Evolutionary conservation across 1,140 invertebrate species (phyloP), one percentile per base, ranked within the genome.

Genomic region (Penaeus chinensis): DNA sequence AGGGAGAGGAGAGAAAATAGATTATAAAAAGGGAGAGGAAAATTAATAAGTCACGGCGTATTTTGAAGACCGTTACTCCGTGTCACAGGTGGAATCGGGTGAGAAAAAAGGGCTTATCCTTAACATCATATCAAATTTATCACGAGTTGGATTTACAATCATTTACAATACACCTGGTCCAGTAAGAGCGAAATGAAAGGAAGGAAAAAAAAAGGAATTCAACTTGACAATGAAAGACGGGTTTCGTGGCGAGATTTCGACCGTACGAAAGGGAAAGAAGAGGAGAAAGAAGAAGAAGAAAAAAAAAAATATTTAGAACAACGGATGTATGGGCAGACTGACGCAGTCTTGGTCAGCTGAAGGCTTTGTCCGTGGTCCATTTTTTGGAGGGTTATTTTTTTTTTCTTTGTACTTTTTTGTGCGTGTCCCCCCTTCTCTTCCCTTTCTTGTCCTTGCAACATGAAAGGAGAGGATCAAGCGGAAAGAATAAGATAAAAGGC

Each of bases 381-480:
- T 82, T 47, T 82, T 32, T 22, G 37, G 20, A 18, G 37, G n/a
- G 16, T 82, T 42, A 24, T 42, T 82, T 47, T 66, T n/a, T 82
- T 61, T 74, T 42, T 22, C 66, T 32, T 27, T 71, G n/a, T 37
- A 5, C 5, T 37, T 62, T 60, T 42, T 32, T 65, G 32, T 82
- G 32, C 10, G 22, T 78, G 74, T 61, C 71, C 54, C 80, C 66
- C 81, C 66, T 37, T 82, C 82, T 69, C 32, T 54, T 61, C 42
- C 42, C 82, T 83, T 80, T 86, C 69, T 66, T 86, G 62, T 27
- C 54, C 54, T 81, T 86, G 85, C 85, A 86, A 86, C 85, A 81
- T 86, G 47, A 86, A 86, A 81, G 24, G 85, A 65, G 47, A 81
- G 65, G 85, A 86, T 86, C 85, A 86, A 86, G 84, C 84, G 84